Evolutionary conservation across 2,797 vertebrate genomes (phyloP).

Genomic region (Malacoraja senta): DNA sequence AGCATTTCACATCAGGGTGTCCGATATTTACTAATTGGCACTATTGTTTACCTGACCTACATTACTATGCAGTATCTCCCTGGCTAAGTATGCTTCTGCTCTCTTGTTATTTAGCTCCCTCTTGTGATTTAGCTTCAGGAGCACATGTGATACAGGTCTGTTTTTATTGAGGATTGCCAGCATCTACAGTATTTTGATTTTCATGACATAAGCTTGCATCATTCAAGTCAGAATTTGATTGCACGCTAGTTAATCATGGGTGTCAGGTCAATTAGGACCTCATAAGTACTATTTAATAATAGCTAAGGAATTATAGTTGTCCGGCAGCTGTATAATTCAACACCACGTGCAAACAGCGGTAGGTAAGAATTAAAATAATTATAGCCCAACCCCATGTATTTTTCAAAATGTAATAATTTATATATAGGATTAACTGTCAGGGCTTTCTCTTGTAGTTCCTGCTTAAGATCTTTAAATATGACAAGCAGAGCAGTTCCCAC

Average conservation of each 20-base stretch:
- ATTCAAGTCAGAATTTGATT: not conserved
- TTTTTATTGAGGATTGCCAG: too few species aligned
- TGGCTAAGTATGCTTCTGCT: not conserved
- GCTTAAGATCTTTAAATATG: slow-evolving; percentile 30
- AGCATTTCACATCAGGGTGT: not conserved
- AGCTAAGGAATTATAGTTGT: slow-evolving; percentile 13
- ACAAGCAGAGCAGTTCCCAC: slow-evolving; percentile 9
- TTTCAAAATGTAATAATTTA: slow-evolving; percentile 33
- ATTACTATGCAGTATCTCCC: too few species aligned
- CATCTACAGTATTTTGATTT: too few species aligned
- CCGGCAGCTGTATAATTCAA: slow-evolving; percentile 20
- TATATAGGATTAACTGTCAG: slow-evolving; percentile 37
- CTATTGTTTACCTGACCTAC: not conserved
- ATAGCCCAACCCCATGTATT: slow-evolving; percentile 26
- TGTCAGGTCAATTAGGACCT: slow-evolving; percentile 20
- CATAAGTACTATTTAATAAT: slow-evolving; percentile 24
- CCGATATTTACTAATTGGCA: not conserved
- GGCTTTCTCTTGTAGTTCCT: not conserved
- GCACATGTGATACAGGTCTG: not conserved
- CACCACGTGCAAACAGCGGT: not conserved
- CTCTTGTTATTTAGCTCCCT: too few species aligned
- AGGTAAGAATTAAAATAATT: slow-evolving; percentile 35
- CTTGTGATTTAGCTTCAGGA: not conserved
- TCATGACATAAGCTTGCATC: not conserved
- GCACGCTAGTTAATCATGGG: slow-evolving; percentile 11